Evolutionary conservation across 2,888 invertebrate species (phyloP).

Genomic region (Timema podura): DNA sequence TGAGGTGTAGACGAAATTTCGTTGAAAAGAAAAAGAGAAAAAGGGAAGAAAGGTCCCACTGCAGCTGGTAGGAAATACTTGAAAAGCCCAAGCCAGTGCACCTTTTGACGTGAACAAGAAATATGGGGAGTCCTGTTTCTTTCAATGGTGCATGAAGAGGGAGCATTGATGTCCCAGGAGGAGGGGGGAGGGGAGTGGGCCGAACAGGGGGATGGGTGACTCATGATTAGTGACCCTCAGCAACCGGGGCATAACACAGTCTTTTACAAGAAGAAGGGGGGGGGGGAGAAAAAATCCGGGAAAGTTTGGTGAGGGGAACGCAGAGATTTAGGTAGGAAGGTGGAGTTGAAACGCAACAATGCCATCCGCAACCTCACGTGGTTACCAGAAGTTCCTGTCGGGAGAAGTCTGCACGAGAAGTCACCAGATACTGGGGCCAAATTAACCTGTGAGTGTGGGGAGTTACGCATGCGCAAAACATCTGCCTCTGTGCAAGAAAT

Average conservation of each 20-base stretch:
- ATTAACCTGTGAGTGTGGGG: not conserved
- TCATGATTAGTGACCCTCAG: not conserved
- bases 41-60: too few relatives aligned
- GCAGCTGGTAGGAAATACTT: too few relatives aligned
- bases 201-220: not conserved
- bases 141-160: conserved; percentile 12
- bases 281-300: not conserved
- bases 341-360: too few relatives aligned
- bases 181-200: not conserved
- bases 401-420: not conserved
- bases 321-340: too few relatives aligned
- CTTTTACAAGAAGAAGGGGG: not conserved
- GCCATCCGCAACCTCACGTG: conserved; percentile 4
- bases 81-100: too few relatives aligned
- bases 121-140: not conserved
- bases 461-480: too few relatives aligned
- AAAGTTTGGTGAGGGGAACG: too few relatives aligned
- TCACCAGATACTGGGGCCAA: not conserved
- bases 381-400: conserved; percentile 7
- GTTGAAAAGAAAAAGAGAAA: not conserved
- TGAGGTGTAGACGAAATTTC: conserved; percentile 1
- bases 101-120: too few relatives aligned
- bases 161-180: not conserved
- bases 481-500: too few relatives aligned
- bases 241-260: not conserved